phyloP scores from a whole-genome alignment of 2,888 invertebrate species.

The Troides aeacus region DNA sequence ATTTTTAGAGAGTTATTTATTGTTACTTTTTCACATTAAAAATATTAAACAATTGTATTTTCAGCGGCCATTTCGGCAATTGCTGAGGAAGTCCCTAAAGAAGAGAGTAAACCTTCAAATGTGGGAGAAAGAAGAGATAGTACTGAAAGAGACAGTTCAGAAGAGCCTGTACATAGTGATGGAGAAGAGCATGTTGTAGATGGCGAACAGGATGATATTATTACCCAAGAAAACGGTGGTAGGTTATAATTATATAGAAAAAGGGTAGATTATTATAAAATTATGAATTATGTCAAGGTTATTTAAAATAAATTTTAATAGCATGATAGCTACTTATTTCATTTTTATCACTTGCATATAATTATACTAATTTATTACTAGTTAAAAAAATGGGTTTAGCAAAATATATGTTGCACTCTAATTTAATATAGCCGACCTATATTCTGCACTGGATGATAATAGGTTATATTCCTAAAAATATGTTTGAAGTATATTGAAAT shows the following conservation, averaged over 20 bases:
- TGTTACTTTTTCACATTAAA: too few relatives aligned
- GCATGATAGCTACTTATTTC: too few relatives aligned
- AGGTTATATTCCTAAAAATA: too few relatives aligned
- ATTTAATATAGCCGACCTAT: too few relatives aligned
- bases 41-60: background rate
- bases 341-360: too few relatives aligned
- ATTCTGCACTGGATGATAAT: too few relatives aligned
- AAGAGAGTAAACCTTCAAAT: slow-evolving; percentile 26
- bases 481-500: background rate
- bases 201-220: slow-evolving; percentile 10
- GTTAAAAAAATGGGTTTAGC: too few relatives aligned
- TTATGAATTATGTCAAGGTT: too few relatives aligned
- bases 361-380: too few relatives aligned
- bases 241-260: background rate
- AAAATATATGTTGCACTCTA: too few relatives aligned
- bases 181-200: slow-evolving; percentile 5
- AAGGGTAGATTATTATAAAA: too few relatives aligned
- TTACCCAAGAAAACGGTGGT: slow-evolving; percentile 27
- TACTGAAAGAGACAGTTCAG: slow-evolving; percentile 6
- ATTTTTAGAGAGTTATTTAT: background rate
- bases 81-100: slow-evolving; percentile 29
- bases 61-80: slow-evolving; percentile 15
- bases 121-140: slow-evolving; percentile 19
- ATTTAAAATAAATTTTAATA: too few relatives aligned
- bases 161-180: slow-evolving; percentile 20